A percentile compares a stretch with the other conserved stretches of the same genome.
Evolutionary conservation across 2,113 vertebrate species (phyloP).

Genomic region (Synodontis membranacea): DNA sequence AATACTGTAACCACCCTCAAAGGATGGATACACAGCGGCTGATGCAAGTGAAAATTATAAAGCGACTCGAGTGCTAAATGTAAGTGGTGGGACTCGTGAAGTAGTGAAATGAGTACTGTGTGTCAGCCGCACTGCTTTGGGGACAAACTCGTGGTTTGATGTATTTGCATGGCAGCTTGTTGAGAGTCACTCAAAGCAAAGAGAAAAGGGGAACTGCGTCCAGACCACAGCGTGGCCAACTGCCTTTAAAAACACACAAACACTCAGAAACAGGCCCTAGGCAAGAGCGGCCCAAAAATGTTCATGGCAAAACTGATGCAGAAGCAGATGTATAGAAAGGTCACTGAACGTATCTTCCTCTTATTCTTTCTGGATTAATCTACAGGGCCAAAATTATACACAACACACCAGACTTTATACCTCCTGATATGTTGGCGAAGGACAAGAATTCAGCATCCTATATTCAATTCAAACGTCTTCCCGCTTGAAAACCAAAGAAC

Average conservation of each 20-base stretch:
- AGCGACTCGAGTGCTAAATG: background rate
- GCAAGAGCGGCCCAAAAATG: background rate
- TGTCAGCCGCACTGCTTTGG: constrained; percentile 16
- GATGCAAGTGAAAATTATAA: background rate
- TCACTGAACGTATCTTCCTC: constrained; percentile 8
- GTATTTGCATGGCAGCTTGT: constrained; percentile 46
- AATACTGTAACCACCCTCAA: background rate
- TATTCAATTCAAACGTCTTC: background rate
- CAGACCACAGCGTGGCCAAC: constrained; percentile 29
- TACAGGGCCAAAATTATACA: background rate
- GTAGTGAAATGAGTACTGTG: constrained; percentile 3
- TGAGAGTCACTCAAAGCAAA: constrained; percentile 21
- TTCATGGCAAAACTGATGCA: constrained; percentile 31
- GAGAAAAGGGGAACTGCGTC: constrained; percentile 41
- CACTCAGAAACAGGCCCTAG: background rate
- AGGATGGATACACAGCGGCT: background rate
- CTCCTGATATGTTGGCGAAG: background rate
- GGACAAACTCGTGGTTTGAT: constrained; percentile 39
- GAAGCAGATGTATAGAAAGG: constrained; percentile 22
- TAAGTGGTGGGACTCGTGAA: background rate
- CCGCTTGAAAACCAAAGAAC: background rate
- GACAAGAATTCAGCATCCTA: background rate
- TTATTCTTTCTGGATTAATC: background rate
- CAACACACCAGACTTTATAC: background rate
- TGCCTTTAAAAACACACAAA: constrained; percentile 2